These are phyloP conservation scores for Rhamphomyia laevipes DNA, from an alignment of 2,888 invertebrate genomes.

Conservation along the genomic window DNA sequence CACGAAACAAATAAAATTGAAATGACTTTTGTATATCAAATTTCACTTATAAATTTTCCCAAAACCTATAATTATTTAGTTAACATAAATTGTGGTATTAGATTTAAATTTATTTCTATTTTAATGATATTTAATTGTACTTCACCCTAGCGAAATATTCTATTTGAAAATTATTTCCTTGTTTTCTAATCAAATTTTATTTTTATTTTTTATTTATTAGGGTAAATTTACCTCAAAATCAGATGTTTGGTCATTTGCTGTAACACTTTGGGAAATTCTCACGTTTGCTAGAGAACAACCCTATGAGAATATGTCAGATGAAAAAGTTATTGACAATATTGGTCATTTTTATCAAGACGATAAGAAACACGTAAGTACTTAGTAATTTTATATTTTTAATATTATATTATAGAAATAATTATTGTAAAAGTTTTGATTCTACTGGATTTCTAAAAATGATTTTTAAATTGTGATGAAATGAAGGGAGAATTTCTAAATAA, in stretches of 20 bases:
- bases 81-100: too few relatives aligned
- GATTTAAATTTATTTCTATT: too few relatives aligned
- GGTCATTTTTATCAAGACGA: slow-evolving; percentile 65
- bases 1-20: too few relatives aligned
- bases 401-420: neutral
- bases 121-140: neutral
- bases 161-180: neutral
- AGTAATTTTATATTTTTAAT: neutral
- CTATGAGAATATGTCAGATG: slow-evolving; percentile 65
- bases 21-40: too few relatives aligned
- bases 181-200: neutral
- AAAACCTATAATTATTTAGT: neutral
- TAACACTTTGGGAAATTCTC: slow-evolving; percentile 78
- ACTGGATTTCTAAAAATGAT: too few relatives aligned
- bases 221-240: slow-evolving; percentile 72
- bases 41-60: neutral
- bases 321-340: slow-evolving; percentile 72
- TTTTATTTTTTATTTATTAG: slow-evolving; percentile 35
- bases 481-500: too few relatives aligned
- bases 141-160: neutral
- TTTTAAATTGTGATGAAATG: too few relatives aligned
- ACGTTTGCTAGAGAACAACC: slow-evolving; percentile 75
- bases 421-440: too few relatives aligned
- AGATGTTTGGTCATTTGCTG: slow-evolving; percentile 83
- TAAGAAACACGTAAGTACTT: slow-evolving; percentile 50